phyloP scores from a whole-genome alignment of 2,888 invertebrate genomes.

The Melangyna quadrimaculata region DNA sequence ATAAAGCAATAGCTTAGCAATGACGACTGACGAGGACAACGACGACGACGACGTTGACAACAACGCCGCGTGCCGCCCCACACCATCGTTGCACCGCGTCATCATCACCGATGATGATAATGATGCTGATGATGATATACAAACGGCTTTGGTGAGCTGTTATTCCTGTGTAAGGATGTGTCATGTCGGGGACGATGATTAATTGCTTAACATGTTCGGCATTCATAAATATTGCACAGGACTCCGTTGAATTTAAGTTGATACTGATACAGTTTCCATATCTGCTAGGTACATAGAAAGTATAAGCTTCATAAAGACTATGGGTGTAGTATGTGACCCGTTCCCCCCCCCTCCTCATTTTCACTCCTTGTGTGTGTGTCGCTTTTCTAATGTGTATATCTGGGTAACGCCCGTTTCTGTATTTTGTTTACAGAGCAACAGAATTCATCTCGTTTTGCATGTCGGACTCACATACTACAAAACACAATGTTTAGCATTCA shows the following conservation, averaged over 20 bases:
- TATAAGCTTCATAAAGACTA: conserved; percentile 47
- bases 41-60: background rate
- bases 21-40: conserved; percentile 25
- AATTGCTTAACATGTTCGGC: conserved; percentile 70
- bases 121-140: conserved; percentile 44
- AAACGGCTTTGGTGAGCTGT: conserved; percentile 25
- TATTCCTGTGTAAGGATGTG: conserved; percentile 48
- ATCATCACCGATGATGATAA: conserved; percentile 16
- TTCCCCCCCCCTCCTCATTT: background rate
- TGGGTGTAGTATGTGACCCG: background rate
- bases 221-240: conserved; percentile 70
- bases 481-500: conserved; percentile 47
- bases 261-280: conserved; percentile 63
- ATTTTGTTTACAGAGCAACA: conserved; percentile 21
- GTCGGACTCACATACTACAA: conserved; percentile 50
- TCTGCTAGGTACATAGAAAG: conserved; percentile 17
- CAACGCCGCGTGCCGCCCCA: background rate
- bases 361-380: too few species aligned
- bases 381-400: background rate
- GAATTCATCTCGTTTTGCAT: conserved; percentile 33
- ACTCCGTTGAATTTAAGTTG: conserved; percentile 68
- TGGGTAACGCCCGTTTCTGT: conserved; percentile 10
- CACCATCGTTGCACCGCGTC: background rate
- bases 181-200: conserved; percentile 64
- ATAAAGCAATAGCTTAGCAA: conserved; percentile 44